Evolutionary conservation across 2,113 vertebrate genomes (phyloP), one percentile per base, ranked within the genome.

Genomic region (Cettia cetti): DNA sequence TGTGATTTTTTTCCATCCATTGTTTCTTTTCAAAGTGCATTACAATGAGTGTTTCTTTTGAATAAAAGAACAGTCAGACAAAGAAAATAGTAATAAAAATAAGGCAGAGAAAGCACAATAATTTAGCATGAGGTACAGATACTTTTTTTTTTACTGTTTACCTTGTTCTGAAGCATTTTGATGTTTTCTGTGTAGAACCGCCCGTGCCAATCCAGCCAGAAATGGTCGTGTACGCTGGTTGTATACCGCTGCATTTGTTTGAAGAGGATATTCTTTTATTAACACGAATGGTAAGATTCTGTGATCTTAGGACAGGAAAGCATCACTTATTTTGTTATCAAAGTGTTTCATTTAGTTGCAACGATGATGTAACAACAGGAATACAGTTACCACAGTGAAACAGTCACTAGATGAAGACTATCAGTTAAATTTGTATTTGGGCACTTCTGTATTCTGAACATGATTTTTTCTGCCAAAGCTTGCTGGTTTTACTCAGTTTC

Each of bases 231-330:
- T 99, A 98, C 56, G 98, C 98, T 78, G 98, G 85, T 86, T 99
- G 97, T 94, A 95, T 97, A 63, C 98, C 98, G 21, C 95, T 98
- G 47, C 96, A 98, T 84, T 97, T 98, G 74, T 97, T 97, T 87
- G 98, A 98, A 95, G 98, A 97, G 94, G 98, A 98, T 88, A 97
- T 98, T 71, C 98, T 98, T 93, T 75, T 84, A 23, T 97, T 98
- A 91, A 76, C 94, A 26, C 97, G 96, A 86, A 98, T 99, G 99
- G 99, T 99, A 98, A 98, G 97, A 15, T 70, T 79, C 53, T 82
- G 4, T 59, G 47, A 35, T 87, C 37, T 94, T 15, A 37, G 39
- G 59, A 70, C 40, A 49, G 24, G 8, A 78, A 92, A 61, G 4
- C 45, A 17, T 79, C 53, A 10, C 30, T 6, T 79, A 13, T 45